These are phyloP conservation scores for Meta bourneti DNA, from an alignment of 2,888 invertebrate species.

Conservation along the genomic window DNA sequence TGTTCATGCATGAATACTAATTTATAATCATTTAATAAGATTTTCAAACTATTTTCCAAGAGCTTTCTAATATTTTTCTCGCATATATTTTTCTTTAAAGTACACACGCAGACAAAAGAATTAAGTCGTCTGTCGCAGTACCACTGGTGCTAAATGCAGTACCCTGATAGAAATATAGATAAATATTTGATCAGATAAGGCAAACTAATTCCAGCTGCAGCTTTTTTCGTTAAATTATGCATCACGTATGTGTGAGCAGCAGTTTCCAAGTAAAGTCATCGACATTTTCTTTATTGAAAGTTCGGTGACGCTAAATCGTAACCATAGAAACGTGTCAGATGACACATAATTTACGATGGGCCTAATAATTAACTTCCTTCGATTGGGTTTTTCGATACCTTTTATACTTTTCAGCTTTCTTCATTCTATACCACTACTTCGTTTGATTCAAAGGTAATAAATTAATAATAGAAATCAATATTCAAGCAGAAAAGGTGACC, in stretches of 20 bases:
- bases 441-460: too few relatives aligned
- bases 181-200: neutral
- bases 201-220: neutral
- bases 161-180: neutral
- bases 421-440: too few relatives aligned
- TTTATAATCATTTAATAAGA: too few relatives aligned
- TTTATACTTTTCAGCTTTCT: too few relatives aligned
- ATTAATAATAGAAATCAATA: too few relatives aligned
- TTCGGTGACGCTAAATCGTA: conserved; percentile 39
- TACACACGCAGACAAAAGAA: too few relatives aligned
- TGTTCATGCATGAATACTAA: too few relatives aligned
- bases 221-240: neutral
- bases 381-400: neutral
- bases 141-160: neutral
- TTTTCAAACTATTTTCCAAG: too few relatives aligned
- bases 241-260: neutral
- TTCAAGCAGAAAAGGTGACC: too few relatives aligned
- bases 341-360: conserved; percentile 28
- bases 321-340: conserved; percentile 32
- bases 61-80: too few relatives aligned
- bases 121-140: neutral
- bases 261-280: conserved; percentile 28
- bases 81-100: too few relatives aligned
- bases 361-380: conserved; percentile 40
- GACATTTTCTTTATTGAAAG: conserved; percentile 29